These are phyloP conservation scores for Limnephilus lunatus DNA, from an alignment of 2,888 invertebrate species.

Conservation along the genomic window DNA sequence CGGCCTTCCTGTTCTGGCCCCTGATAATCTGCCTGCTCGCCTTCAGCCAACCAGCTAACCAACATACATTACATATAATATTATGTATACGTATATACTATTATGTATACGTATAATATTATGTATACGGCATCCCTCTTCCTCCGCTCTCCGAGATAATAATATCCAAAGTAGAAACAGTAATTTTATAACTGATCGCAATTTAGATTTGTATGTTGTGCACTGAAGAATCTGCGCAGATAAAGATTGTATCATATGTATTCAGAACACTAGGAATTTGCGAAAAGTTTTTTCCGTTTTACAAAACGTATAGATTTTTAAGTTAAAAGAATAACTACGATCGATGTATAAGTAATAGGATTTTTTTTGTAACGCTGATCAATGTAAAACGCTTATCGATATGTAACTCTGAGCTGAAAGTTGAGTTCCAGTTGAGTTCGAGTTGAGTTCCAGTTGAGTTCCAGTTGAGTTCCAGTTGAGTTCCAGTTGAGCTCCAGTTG, in stretches of 20 bases:
- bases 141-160: neutral
- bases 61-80: neutral
- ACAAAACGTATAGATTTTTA: neutral
- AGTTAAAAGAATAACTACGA: too few relatives aligned
- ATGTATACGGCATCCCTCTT: neutral
- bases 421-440: too few relatives aligned
- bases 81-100: too few relatives aligned
- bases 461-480: too few relatives aligned
- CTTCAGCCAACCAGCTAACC: neutral
- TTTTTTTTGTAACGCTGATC: too few relatives aligned
- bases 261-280: neutral
- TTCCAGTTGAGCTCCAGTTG: too few relatives aligned
- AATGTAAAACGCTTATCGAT: too few relatives aligned
- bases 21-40: constrained; percentile 45
- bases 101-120: neutral
- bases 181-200: constrained; percentile 11
- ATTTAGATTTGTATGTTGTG: neutral
- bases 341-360: too few relatives aligned
- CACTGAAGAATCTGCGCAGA: neutral
- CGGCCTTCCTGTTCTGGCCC: neutral
- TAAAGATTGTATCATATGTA: neutral
- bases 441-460: too few relatives aligned
- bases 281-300: too few relatives aligned
- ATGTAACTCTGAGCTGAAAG: too few relatives aligned
- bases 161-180: neutral